These are phyloP conservation scores for Lophotis ruficrista DNA, from an alignment of 2,113 vertebrate genomes.

Conservation along the genomic window DNA sequence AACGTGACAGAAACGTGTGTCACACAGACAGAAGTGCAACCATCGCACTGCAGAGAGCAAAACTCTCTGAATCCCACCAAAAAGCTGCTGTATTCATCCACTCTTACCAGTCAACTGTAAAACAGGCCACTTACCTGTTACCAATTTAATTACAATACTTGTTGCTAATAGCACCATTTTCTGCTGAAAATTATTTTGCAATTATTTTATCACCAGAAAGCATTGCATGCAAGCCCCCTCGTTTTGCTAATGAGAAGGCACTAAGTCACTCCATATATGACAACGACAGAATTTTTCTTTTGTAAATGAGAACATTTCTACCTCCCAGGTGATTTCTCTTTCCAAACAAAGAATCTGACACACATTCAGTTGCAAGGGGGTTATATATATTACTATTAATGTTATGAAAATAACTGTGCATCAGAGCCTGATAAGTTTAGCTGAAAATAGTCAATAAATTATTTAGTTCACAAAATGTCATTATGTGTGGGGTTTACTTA, in stretches of 20 bases:
- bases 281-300: background rate
- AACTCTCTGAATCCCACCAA: background rate
- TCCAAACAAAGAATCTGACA: constrained; percentile 63
- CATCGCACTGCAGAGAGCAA: background rate
- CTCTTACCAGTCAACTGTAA: constrained; percentile 11
- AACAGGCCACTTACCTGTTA: constrained; percentile 17
- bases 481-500: constrained; percentile 83
- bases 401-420: constrained; percentile 70
- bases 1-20: background rate
- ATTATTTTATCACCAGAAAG: constrained; percentile 35
- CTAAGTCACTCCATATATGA: background rate
- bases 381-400: constrained; percentile 64
- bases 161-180: constrained; percentile 22
- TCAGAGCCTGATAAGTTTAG: constrained; percentile 68
- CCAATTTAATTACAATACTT: background rate
- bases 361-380: background rate
- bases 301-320: constrained; percentile 26
- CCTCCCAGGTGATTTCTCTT: constrained; percentile 56
- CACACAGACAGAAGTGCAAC: background rate
- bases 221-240: background rate
- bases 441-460: constrained; percentile 83
- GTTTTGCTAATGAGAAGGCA: background rate
- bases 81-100: background rate
- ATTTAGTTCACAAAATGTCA: constrained; percentile 86
- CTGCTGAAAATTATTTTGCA: constrained; percentile 32